Conservation (phyloP, 92 coral and sea anemone genomes). For the Micromussa lordhowensis region DNA sequence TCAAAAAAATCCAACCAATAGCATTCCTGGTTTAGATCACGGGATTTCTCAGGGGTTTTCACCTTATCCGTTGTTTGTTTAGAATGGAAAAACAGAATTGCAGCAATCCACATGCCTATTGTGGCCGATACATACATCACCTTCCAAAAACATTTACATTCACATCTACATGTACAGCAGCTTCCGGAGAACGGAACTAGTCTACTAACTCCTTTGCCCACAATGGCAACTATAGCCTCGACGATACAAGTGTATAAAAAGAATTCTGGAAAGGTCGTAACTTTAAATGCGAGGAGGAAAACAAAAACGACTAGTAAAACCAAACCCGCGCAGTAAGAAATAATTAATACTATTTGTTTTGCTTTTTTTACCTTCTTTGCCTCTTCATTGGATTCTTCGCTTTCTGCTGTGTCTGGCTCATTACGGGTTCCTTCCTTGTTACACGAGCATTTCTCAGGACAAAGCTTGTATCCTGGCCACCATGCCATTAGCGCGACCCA, state of each 20-base stretch:
- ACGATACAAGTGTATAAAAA: conserved; percentile 70
- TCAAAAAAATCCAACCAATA: conserved; percentile 70
- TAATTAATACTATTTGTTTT: neutral
- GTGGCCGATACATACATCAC: conserved; percentile 51
- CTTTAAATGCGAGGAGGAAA: conserved; percentile 27
- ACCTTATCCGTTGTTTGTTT: conserved; percentile 76
- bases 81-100: conserved; percentile 61
- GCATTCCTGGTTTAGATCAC: conserved; percentile 83
- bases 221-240: conserved; percentile 45
- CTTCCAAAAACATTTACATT: conserved; percentile 44
- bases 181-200: neutral
- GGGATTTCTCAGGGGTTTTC: conserved; percentile 60
- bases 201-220: conserved; percentile 41
- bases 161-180: neutral
- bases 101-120: conserved; percentile 33
- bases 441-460: neutral
- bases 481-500: conserved; percentile 68
- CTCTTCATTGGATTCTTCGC: no score
- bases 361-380: neutral
- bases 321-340: conserved; percentile 34
- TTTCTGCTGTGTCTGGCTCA: no score
- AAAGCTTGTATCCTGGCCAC: conserved; percentile 74
- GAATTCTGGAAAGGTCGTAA: conserved; percentile 59
- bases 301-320: conserved; percentile 41
- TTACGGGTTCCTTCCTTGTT: neutral